Evolutionary conservation across 2,797 vertebrate genomes (phyloP).

Genomic region (Paramormyrops hopkinsi): DNA sequence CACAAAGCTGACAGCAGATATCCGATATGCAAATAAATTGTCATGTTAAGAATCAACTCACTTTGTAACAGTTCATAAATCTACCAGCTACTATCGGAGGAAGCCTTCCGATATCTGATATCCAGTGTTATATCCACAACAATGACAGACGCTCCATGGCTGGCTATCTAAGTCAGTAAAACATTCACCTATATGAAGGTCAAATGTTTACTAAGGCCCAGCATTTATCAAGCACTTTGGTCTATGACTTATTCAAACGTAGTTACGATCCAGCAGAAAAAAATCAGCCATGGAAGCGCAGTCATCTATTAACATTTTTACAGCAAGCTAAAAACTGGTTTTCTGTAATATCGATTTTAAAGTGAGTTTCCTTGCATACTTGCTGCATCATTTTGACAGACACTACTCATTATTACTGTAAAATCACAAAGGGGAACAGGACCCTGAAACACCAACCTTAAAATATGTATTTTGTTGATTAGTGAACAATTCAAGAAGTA

Average conservation of each 20-base stretch:
- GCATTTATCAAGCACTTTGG: constrained; percentile 17
- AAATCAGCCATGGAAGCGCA: neutral
- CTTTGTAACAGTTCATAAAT: constrained; percentile 10
- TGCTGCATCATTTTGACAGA: neutral
- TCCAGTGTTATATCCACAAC: neutral
- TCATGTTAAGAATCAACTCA: constrained; percentile 7
- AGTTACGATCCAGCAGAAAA: neutral
- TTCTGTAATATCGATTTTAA: constrained; percentile 16
- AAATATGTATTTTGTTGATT: constrained; percentile 1
- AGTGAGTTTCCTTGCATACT: constrained; percentile 14
- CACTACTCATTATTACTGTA: neutral
- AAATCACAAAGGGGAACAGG: neutral
- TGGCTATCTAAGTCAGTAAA: neutral
- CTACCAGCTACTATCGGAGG: constrained; percentile 2
- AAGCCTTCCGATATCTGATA: neutral
- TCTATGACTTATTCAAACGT: constrained; percentile 6
- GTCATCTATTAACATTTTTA: constrained; percentile 4
- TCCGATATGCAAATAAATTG: neutral
- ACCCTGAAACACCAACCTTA: constrained; percentile 4
- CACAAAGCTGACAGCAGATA: constrained; percentile 6
- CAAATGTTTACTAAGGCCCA: neutral
- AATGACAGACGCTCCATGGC: constrained; percentile 8
- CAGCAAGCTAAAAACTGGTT: neutral
- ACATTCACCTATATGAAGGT: neutral
- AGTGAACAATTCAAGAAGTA: constrained; percentile 4